Evolutionary conservation across 2,888 invertebrate species (phyloP), one percentile per base, ranked within the genome.

Genomic region (Poecilobothrus nobilitatus): DNA sequence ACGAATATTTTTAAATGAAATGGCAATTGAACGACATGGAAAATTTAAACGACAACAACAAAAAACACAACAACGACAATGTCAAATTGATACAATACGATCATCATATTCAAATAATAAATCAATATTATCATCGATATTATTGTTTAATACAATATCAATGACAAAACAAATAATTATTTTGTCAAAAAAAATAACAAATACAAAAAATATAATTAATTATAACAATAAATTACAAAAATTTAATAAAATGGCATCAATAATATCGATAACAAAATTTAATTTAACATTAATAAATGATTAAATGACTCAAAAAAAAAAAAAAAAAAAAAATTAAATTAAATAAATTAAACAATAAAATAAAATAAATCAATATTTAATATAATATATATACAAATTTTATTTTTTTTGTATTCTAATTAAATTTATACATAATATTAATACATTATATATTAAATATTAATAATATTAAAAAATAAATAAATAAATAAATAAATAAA

Each of bases 231-330:
- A 53, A 53, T 53, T 53, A 53, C 53, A 53, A 53, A 18, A 18
- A 18, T 53, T 18, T 53, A 18, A 53, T 18, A 53, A 53, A 53
- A 53, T 53, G 53, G 53, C 53, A 6, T 9, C 53, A 53, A 53
- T 53, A 53, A 53, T 18, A 8, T 3, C 9, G 15, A 18, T 18
- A 18, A 53, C 6, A 4, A 1, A 18, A 41, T 41, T 41, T 53
- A 2, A 53, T 53, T 53, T 53, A 53, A 53, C 53, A 53, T 53
- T 53, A 53, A 53, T 53, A 53, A 53, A 53, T 53, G 53, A 53
- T 53, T 53, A 53, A 27, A 27, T 27, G 27, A 27, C 27, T 27
- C 27, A 27, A 27, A n/a, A n/a, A n/a, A n/a, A n/a, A n/a, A 27
- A 27, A 27, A 37, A 37, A 37, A 37, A 37, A 8, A 37, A 37